These are phyloP conservation scores for Pelosia muscerda DNA, from an alignment of 2,888 invertebrate species.

Conservation along the genomic window DNA sequence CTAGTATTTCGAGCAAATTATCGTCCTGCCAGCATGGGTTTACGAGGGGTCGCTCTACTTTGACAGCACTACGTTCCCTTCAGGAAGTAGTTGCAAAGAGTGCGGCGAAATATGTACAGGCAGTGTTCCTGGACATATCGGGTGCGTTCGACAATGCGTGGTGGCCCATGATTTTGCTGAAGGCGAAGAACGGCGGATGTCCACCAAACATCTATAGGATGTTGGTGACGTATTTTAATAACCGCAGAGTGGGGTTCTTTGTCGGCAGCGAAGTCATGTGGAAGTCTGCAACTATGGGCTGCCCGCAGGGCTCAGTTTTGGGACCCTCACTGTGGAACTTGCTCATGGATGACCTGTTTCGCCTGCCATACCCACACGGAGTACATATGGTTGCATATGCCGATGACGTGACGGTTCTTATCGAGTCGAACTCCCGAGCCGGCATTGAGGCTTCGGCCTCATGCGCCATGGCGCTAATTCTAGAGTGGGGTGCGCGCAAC, in stretches of 20 bases:
- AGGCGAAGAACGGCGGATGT: slow-evolving; percentile 40
- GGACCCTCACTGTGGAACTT: slow-evolving; percentile 48
- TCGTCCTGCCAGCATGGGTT: slow-evolving; percentile 53
- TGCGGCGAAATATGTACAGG: no score
- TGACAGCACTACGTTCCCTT: no score
- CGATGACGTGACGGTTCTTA: no score
- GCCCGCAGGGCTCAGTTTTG: slow-evolving; percentile 49
- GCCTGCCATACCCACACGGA: slow-evolving; percentile 35
- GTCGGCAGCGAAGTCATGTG: slow-evolving; percentile 29
- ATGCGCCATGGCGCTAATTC: background rate
- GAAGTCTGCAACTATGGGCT: slow-evolving; percentile 45
- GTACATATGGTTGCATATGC: slow-evolving; percentile 34
- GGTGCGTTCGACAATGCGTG: no score
- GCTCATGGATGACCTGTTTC: slow-evolving; percentile 45
- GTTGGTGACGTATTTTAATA: slow-evolving; percentile 45
- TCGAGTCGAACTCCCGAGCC: slow-evolving; percentile 34
- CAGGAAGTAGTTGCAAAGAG: no score
- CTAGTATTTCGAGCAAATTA: background rate
- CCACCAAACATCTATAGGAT: slow-evolving; percentile 48
- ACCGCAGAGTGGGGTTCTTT: slow-evolving; percentile 35
- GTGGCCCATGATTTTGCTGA: slow-evolving; percentile 59
- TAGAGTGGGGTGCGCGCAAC: background rate
- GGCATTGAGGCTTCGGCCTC: slow-evolving; percentile 16
- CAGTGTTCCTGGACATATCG: no score
- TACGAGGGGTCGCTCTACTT: no score